These are phyloP conservation scores for Platichthys stellatus DNA, from an alignment of 2,113 vertebrate species.

Conservation along the genomic window DNA sequence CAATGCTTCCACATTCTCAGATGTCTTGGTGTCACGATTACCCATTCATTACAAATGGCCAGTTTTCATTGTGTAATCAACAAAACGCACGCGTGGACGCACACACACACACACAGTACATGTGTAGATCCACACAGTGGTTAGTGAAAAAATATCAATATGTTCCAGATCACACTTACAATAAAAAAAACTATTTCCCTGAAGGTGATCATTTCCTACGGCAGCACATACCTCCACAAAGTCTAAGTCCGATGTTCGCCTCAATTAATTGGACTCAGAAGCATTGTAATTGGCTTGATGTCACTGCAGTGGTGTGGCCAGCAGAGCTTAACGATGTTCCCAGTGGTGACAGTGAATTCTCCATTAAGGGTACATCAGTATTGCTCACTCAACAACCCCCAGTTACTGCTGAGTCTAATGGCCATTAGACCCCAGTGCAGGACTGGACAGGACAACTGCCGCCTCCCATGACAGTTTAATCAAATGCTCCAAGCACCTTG, in stretches of 20 bases:
- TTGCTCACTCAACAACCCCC: conserved; percentile 55
- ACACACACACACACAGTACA: background rate
- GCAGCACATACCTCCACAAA: background rate
- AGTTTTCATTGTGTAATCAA: background rate
- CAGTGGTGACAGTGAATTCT: conserved; percentile 66
- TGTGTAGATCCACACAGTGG: background rate
- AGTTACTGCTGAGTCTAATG: conserved; percentile 63
- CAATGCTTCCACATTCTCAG: too few species aligned
- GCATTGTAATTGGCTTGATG: conserved; percentile 57
- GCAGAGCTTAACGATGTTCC: conserved; percentile 51
- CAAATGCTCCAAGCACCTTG: conserved; percentile 31
- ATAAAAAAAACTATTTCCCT: too few species aligned
- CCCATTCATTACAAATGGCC: too few species aligned
- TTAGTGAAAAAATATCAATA: background rate
- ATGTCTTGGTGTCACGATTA: too few species aligned
- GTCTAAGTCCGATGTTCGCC: conserved; percentile 45
- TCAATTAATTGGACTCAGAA: conserved; percentile 69
- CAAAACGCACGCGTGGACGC: background rate
- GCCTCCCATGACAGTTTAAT: conserved; percentile 58
- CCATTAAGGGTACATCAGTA: conserved; percentile 64
- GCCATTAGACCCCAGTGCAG: conserved; percentile 56
- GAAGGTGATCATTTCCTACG: background rate
- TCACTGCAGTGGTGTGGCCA: conserved; percentile 47
- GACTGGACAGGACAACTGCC: conserved; percentile 44
- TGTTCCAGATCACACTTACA: background rate